phyloP scores from a whole-genome alignment of 2,113 vertebrate species.

The Pelmatolapia mariae region DNA sequence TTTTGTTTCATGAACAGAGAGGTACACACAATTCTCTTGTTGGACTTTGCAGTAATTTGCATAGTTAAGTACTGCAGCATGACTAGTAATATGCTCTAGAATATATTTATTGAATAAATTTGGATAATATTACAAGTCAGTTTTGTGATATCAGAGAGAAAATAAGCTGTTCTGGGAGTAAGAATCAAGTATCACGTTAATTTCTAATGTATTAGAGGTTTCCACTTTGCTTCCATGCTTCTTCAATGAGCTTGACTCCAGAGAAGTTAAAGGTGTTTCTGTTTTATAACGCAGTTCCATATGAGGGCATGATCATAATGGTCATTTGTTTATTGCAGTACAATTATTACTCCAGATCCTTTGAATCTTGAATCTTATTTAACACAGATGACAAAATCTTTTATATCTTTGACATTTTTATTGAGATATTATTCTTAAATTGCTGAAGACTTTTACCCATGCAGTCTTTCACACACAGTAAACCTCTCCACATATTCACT shows the following conservation, averaged over 20 bases:
- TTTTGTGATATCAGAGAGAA: neutral
- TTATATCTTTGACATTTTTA: neutral
- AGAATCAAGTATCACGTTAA: neutral
- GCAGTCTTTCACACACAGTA: neutral
- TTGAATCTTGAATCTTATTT: neutral
- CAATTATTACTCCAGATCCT: neutral
- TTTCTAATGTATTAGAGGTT: neutral
- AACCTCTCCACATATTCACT: neutral
- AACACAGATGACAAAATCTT: neutral
- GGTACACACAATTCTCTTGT: neutral
- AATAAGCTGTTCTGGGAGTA: neutral
- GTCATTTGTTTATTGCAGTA: neutral
- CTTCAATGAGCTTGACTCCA: neutral
- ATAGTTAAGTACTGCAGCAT: neutral
- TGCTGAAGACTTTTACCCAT: neutral
- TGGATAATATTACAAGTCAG: neutral
- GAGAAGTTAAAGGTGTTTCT: neutral
- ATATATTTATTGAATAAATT: neutral
- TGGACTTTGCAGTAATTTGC: neutral
- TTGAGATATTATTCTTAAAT: neutral
- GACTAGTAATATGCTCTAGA: neutral
- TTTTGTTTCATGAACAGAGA: neutral
- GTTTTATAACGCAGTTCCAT: neutral
- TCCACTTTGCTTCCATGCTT: neutral
- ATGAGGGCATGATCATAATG: neutral